phyloP scores from a whole-genome alignment of 2,113 vertebrate species.

The Amphiprion percula region DNA sequence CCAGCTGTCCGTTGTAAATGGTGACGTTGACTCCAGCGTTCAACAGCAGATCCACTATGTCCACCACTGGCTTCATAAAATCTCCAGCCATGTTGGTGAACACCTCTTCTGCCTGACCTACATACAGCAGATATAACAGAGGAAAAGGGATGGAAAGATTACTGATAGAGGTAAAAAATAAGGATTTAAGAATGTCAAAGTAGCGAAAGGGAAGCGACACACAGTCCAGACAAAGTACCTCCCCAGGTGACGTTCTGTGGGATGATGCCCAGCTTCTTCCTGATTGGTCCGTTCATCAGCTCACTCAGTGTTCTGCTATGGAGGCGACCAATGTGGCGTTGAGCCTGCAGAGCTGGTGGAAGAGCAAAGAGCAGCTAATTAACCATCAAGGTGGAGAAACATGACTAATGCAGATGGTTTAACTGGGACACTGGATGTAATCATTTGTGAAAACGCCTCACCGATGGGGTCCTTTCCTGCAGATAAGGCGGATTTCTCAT shows the following conservation, averaged over 20 bases:
- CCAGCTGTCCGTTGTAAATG: conserved; percentile 95
- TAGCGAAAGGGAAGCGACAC: background rate
- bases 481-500: conserved; percentile 38
- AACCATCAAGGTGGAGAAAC: too few species aligned
- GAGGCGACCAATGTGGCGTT: conserved; percentile 84
- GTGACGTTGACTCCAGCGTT: conserved; percentile 89
- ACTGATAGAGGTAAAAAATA: too few species aligned
- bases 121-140: conserved; percentile 3
- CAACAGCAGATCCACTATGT: conserved; percentile 90
- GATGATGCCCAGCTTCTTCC: conserved; percentile 91
- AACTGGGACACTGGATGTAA: background rate
- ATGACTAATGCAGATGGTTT: background rate
- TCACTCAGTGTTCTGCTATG: conserved; percentile 83
- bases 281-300: conserved; percentile 96
- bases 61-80: conserved; percentile 94
- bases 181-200: background rate
- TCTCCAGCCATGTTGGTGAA: conserved; percentile 92
- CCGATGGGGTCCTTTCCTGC: conserved; percentile 65
- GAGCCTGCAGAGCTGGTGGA: conserved; percentile 82
- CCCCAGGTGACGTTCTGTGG: conserved; percentile 93
- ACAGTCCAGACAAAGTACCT: conserved; percentile 82
- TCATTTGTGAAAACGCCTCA: conserved; percentile 43
- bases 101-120: conserved; percentile 89
- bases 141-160: background rate
- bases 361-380: too few species aligned